These are phyloP conservation scores for Heliconius hermathena DNA, from an alignment of 1,140 invertebrate species.

Conservation along the genomic window DNA sequence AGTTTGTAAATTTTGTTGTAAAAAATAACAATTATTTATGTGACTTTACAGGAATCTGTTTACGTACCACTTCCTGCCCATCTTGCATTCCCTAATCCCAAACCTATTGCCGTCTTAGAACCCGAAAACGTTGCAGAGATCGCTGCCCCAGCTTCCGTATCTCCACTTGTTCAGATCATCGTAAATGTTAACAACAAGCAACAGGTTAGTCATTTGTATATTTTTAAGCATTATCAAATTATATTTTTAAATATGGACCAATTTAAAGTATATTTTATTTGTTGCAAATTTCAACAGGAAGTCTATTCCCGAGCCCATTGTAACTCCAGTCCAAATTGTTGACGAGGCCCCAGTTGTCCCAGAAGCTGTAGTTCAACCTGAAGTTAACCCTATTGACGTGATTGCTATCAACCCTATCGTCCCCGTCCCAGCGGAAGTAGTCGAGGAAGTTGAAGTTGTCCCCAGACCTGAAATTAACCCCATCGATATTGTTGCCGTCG, in stretches of 20 bases:
- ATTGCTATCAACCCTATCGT: constrained; percentile 16
- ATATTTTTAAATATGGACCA: background rate
- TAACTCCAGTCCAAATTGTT: background rate
- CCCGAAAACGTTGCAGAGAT: constrained; percentile 22
- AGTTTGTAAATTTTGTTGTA: background rate
- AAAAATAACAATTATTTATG: background rate
- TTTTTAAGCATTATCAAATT: background rate
- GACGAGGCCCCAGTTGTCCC: constrained; percentile 17
- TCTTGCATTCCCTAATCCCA: constrained; percentile 6
- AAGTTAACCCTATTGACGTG: background rate
- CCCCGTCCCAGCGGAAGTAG: constrained; percentile 43
- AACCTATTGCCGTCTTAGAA: constrained; percentile 23
- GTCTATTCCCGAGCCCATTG: constrained; percentile 1
- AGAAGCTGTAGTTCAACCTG: background rate
- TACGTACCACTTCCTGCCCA: constrained; percentile 36
- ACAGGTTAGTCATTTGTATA: constrained; percentile 22
- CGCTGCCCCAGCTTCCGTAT: constrained; percentile 35
- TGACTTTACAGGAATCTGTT: constrained; percentile 18
- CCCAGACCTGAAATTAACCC: constrained; percentile 39
- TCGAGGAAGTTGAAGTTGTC: background rate
- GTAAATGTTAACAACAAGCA: constrained; percentile 53
- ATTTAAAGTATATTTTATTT: background rate
- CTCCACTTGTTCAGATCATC: constrained; percentile 42
- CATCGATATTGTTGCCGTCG: constrained; percentile 44
- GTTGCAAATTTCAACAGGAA: background rate